Base-by-base conservation (phyloP, 2,888 invertebrate species). In the Mesopsocus fuscifrons region DNA sequence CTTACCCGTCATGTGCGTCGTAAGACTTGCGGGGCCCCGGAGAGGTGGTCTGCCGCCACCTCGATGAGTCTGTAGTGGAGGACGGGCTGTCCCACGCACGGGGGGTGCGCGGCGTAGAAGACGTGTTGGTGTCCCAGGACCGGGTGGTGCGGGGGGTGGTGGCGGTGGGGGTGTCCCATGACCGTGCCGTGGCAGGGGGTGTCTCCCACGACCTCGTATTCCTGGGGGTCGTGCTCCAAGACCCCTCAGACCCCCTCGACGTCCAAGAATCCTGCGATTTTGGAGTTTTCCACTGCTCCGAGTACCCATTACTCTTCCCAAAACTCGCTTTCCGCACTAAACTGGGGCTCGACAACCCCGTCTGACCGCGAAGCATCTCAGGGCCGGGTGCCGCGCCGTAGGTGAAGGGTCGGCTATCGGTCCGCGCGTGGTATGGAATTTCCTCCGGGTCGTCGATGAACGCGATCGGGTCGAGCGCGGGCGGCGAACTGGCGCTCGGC, bases 391-490 rank as follows among this genome's bases (percentile, higher is more conserved):
- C 72, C 48, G 72, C 76, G 45, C 84, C 84, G 72, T 89, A 89
- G 45, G 83, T 82, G 65, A 88, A 88, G 48, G 89, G 89, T 54
- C 82, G 74, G 54, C 83, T 82, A 62, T 87, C 82, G 53, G 82
- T 77, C 55, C 88, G 72, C 56, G 88, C 87, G 77, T 89, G 88
- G 65, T 89, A 89, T 52, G 89, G 88, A 60, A 85, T 84, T 60
- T 75, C 71, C 49, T 68, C 68, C 50, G 67, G 67, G 50, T 67
- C 69, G 58, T 62, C 65, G 57, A 21, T 44, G 22, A 22, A 26
- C 17, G 41, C 26, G 40, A 34, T 26, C 18, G 34, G 21, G 21
- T 17, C 43, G 44, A 41, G 44, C 23, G 32, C 38, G 13, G 42
- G 42, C 35, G 41, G 35, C 44, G 44, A 43, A 23, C 21, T 26